These are phyloP conservation scores for Trichonephila clavipes DNA, from an alignment of 1,140 invertebrate species.

Conservation along the genomic window DNA sequence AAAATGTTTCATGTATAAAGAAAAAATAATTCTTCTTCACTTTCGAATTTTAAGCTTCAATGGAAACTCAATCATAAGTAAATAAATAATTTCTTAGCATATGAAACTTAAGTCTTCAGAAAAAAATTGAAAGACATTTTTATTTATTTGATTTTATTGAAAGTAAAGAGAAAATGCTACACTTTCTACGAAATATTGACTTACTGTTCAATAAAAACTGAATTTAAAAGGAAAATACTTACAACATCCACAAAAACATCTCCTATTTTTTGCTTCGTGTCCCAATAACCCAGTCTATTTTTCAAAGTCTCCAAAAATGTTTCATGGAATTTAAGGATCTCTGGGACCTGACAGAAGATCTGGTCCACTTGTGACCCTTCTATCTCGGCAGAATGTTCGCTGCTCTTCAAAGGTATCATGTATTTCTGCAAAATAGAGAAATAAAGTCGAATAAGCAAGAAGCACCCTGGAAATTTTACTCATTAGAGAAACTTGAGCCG, in stretches of 20 bases:
- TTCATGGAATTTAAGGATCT: conserved; percentile 94
- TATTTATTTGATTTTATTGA: too few species aligned
- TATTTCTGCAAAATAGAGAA: conserved; percentile 89
- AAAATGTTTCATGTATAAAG: too few species aligned
- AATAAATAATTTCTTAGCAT: too few species aligned
- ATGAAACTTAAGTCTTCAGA: too few species aligned
- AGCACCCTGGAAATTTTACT: too few species aligned
- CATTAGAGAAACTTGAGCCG: too few species aligned
- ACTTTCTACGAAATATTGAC: too few species aligned
- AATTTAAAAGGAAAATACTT: conserved; percentile 78
- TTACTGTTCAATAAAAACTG: not conserved
- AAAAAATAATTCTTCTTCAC: too few species aligned
- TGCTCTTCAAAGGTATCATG: conserved; percentile 92
- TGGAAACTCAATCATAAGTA: too few species aligned
- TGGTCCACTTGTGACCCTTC: conserved; percentile 86
- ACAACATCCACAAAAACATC: conserved; percentile 95
- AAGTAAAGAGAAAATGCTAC: too few species aligned
- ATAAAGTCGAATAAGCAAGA: not conserved
- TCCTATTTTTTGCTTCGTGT: conserved; percentile 90
- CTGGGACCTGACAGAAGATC: conserved; percentile 87
- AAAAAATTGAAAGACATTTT: too few species aligned
- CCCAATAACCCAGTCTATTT: conserved; percentile 91
- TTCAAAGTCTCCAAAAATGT: conserved; percentile 91
- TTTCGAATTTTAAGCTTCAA: too few species aligned
- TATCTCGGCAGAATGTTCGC: conserved; percentile 90